phyloP scores from a whole-genome alignment of 2,797 vertebrate genomes.

The Apodemus agrarius region DNA sequence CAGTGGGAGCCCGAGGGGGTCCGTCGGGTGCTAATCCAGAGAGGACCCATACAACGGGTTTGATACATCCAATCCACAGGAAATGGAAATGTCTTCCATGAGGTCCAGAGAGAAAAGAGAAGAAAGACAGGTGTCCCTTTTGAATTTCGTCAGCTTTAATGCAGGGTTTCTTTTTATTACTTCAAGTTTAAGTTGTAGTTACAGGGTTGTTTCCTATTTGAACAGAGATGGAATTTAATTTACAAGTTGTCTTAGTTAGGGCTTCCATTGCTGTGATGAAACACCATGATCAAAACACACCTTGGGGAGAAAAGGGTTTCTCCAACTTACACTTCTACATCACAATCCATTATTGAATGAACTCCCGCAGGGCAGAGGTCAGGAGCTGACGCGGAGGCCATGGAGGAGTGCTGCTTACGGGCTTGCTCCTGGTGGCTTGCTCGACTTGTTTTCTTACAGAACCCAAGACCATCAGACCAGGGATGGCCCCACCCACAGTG shows the following conservation, averaged over 20 bases:
- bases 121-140: not conserved
- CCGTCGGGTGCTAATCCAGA: not conserved
- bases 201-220: not conserved
- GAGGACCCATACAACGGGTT: not conserved
- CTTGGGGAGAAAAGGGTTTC: not conserved
- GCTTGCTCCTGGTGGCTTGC: not conserved
- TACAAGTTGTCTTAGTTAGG: not conserved
- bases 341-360: not conserved
- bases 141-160: not conserved
- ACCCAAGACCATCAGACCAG: not conserved
- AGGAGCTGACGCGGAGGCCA: not conserved
- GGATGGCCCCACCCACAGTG: not conserved
- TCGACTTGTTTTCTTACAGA: not conserved
- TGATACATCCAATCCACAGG: not conserved
- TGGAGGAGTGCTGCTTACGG: not conserved
- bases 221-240: not conserved
- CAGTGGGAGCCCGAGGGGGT: not conserved
- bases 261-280: not conserved
- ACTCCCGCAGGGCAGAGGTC: not conserved
- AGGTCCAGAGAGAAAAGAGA: not conserved
- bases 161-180: not conserved
- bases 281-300: not conserved
- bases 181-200: not conserved
- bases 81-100: not conserved
- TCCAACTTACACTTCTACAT: not conserved